Conservation (phyloP, 2,797 vertebrate genomes). For the Argentina silus region DNA sequence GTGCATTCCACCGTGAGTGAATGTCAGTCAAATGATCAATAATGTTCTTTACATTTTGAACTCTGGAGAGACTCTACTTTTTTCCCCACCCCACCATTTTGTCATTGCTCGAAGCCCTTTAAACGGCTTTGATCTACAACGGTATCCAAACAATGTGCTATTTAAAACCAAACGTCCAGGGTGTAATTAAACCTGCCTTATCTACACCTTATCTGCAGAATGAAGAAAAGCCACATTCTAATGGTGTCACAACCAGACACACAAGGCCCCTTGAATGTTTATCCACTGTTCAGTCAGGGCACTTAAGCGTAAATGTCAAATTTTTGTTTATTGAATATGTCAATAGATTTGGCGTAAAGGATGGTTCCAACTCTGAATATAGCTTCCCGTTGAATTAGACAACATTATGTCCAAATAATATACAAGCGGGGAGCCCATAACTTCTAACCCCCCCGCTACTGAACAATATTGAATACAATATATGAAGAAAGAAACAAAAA, state of each 20-base stretch:
- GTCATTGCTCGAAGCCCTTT: constrained; percentile 47
- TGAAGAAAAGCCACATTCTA: constrained; percentile 35
- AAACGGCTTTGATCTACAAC: constrained; percentile 30
- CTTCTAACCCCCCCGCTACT: too few species aligned
- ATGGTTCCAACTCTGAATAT: too few species aligned
- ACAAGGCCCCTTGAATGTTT: too few species aligned
- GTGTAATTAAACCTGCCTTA: constrained; percentile 47
- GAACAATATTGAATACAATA: too few species aligned
- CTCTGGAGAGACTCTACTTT: constrained; percentile 16
- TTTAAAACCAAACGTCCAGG: constrained; percentile 14
- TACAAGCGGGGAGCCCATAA: too few species aligned
- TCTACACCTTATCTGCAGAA: constrained; percentile 48
- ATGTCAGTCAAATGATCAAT: not conserved
- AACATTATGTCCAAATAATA: too few species aligned
- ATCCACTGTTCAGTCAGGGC: too few species aligned
- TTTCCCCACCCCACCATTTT: constrained; percentile 48
- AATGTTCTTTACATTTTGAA: not conserved
- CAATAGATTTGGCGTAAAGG: too few species aligned
- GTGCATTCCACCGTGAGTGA: constrained; percentile 11
- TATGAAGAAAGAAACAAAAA: too few species aligned
- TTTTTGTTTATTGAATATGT: too few species aligned
- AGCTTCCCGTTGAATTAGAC: too few species aligned
- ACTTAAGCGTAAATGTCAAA: too few species aligned
- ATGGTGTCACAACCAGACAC: not conserved
- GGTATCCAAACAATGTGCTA: constrained; percentile 61